Percentiles rank a stretch among this genome's conserved stretches.
phyloP scores from a whole-genome alignment of 2,797 vertebrate genomes.

The Pampus argenteus region DNA sequence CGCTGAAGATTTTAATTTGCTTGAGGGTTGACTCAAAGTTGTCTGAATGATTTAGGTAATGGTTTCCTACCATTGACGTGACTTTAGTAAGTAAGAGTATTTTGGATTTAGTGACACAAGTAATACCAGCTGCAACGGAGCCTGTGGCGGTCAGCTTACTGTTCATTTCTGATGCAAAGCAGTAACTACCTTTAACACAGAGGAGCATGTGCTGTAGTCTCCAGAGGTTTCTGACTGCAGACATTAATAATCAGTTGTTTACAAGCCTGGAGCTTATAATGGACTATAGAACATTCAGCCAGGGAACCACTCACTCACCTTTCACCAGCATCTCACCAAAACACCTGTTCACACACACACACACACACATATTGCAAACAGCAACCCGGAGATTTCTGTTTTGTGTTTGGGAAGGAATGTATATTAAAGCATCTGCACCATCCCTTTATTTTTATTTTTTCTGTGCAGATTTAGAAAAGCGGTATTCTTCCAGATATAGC shows the following conservation, averaged over 20 bases:
- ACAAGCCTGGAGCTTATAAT: neutral
- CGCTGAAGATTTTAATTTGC: too few species aligned
- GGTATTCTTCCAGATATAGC: neutral
- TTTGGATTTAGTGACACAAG: conserved; percentile 20
- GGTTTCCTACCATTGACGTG: neutral
- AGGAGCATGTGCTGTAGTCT: conserved; percentile 1
- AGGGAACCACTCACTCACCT: conserved; percentile 11
- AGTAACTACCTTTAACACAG: conserved; percentile 26
- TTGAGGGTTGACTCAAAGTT: too few species aligned
- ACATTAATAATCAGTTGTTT: conserved; percentile 28
- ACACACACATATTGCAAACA: conserved; percentile 33
- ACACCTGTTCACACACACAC: conserved; percentile 24
- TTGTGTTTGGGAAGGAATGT: conserved; percentile 36
- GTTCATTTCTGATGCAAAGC: neutral
- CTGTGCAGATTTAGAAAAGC: conserved; percentile 15
- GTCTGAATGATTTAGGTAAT: too few species aligned
- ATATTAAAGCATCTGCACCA: conserved; percentile 35
- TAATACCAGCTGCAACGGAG: neutral
- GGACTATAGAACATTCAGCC: neutral
- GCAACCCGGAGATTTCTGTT: conserved; percentile 25
- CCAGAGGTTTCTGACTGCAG: conserved; percentile 3
- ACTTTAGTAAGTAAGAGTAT: neutral
- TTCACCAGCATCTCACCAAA: conserved; percentile 59
- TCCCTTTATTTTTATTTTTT: conserved; percentile 44
- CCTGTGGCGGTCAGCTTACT: neutral